Base-by-base conservation (phyloP, 2,888 invertebrate genomes). In the Camponotus fellah region DNA sequence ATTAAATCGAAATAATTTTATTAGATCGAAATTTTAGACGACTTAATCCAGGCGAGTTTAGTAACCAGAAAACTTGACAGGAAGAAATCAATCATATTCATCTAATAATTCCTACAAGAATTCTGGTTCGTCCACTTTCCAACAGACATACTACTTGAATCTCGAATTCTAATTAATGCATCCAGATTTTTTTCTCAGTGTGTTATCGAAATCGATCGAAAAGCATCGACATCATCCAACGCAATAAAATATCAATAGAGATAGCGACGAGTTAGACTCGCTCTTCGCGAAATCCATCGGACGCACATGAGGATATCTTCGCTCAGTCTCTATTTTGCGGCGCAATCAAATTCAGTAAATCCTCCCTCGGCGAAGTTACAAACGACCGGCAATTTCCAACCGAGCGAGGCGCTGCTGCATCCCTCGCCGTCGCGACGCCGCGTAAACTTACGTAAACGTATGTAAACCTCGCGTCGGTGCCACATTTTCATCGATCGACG, bases 401-500 rank as follows among this genome's bases (percentile, higher is more conserved):
- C 34, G 40, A 66, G 58, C 64, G 21, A 17, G 58, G 43, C n/a
- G 17, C 1, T 3, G 72, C 71, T 3, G 72, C 71, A 37, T 17
- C 46, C 14, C 46, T n/a, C n/a, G n/a, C n/a, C 49, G 43, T 58
- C 66, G 76, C 76, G 66, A 66, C 26, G 53, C 75, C 58, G 84
- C 85, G 87, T 80, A 85, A 89, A 89, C 82, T 85, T 72, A 69
- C 76, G 62, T 69, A 62, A 86, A 87, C 84, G 80, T 77, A 77
- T 83, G 85, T 83, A 85, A 89, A 83, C 81, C 75, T 84, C 77
- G 62, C 82, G 62, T 84, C 77, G 79, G 65, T 81, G 86, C 68
- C 34, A 77, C 81, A 43, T 84, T 87, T 76, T 71, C 86, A 84
- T 88, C 84, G 89, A 89, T 89, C 89, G 87, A 84, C 62, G 83